phyloP scores from a whole-genome alignment of 2,888 invertebrate species.

The Machimus atricapillus region DNA sequence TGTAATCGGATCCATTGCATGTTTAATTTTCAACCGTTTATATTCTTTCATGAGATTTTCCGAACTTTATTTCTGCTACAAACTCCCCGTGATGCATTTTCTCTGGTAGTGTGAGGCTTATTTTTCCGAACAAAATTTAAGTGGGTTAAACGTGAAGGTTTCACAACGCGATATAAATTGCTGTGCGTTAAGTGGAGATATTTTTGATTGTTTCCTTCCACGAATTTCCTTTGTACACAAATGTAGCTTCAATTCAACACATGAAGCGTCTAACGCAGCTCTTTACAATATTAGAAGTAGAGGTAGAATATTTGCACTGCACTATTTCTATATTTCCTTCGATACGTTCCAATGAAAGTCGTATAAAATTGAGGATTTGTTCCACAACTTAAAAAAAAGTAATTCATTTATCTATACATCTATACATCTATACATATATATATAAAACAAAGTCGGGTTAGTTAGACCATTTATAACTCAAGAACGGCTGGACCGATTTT shows the following conservation, averaged over 20 bases:
- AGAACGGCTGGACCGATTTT: no score
- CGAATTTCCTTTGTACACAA: not conserved
- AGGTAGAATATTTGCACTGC: not conserved
- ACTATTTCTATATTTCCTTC: no score
- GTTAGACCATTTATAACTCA: no score
- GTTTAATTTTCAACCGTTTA: not conserved
- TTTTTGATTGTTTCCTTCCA: not conserved
- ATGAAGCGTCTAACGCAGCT: not conserved
- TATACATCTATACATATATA: no score
- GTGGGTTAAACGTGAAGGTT: not conserved
- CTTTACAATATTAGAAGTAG: not conserved
- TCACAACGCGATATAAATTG: not conserved
- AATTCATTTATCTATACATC: no score
- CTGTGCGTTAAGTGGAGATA: not conserved
- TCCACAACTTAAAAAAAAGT: no score
- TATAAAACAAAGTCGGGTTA: no score
- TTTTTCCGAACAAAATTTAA: not conserved
- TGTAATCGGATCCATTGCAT: not conserved
- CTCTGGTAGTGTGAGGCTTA: not conserved
- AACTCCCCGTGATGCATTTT: not conserved
- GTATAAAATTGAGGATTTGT: no score
- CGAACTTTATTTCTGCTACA: not conserved
- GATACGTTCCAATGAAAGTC: no score
- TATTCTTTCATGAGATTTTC: not conserved
- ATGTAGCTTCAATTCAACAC: not conserved